These are phyloP conservation scores for Pseudorhombus dupliciocellatus DNA, from an alignment of 2,113 vertebrate genomes.

Conservation along the genomic window DNA sequence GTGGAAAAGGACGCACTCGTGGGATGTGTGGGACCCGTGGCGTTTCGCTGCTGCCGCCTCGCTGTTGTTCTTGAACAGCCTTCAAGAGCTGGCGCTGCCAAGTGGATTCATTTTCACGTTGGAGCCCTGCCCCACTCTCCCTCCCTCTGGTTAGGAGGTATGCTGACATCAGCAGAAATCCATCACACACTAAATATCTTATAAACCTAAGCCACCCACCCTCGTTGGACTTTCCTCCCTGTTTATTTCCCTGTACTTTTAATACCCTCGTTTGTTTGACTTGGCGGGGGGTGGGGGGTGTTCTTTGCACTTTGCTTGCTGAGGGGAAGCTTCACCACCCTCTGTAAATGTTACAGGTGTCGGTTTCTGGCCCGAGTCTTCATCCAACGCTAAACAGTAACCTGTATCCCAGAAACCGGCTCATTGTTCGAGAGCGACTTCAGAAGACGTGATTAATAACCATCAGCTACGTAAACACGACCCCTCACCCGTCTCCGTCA, in stretches of 20 bases:
- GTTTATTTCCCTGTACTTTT: constrained; percentile 37
- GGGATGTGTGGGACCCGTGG: constrained; percentile 43
- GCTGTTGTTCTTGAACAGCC: constrained; percentile 59
- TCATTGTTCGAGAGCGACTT: constrained; percentile 1
- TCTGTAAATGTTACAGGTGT: constrained; percentile 46
- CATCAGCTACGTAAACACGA: constrained; percentile 56
- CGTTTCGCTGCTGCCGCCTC: constrained; percentile 27
- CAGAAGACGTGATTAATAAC: constrained; percentile 64
- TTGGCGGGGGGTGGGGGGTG: constrained; percentile 9
- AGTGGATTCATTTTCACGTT: constrained; percentile 52
- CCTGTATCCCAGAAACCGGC: constrained; percentile 41
- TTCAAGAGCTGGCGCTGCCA: constrained; percentile 48
- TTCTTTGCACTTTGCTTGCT: constrained; percentile 59
- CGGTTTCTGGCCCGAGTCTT: constrained; percentile 30
- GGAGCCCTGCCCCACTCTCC: constrained; percentile 34
- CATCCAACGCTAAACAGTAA: constrained; percentile 22
- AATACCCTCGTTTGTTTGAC: constrained; percentile 37
- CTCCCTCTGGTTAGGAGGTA: constrained; percentile 47
- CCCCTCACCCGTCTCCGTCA: constrained; percentile 25
- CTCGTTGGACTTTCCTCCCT: constrained; percentile 38
- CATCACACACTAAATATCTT: constrained; percentile 57
- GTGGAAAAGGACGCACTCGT: constrained; percentile 46
- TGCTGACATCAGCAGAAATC: constrained; percentile 75
- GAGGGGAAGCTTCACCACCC: constrained; percentile 25
- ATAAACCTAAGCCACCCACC: constrained; percentile 49